Evolutionary conservation across 2,888 invertebrate species (phyloP).

Genomic region (Strigamia crassipes): DNA sequence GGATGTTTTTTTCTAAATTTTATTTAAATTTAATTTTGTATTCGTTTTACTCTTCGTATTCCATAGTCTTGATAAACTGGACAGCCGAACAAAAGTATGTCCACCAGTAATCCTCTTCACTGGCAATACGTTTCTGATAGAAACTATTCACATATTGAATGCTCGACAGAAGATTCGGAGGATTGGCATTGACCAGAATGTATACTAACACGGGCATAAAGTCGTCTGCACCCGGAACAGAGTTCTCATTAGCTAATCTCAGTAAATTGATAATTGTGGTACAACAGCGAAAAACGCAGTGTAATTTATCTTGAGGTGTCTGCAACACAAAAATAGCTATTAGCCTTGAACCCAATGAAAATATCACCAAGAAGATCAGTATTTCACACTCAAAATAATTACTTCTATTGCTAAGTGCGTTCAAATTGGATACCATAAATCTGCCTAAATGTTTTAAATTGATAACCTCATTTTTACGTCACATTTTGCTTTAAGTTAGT

Average conservation of each 20-base stretch:
- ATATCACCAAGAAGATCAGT: too few relatives aligned
- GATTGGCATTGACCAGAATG: conserved; percentile 96
- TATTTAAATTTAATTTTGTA: neutral
- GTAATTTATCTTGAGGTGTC: conserved; percentile 83
- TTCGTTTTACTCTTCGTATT: conserved; percentile 65
- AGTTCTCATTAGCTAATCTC: conserved; percentile 71
- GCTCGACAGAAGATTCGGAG: conserved; percentile 88
- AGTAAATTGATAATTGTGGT: conserved; percentile 92
- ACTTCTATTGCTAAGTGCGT: too few relatives aligned
- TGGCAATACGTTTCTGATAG: conserved; percentile 78
- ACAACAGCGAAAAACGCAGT: conserved; percentile 83
- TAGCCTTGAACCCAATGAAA: neutral
- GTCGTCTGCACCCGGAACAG: conserved; percentile 89
- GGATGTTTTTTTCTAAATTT: neutral
- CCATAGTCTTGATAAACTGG: conserved; percentile 98
- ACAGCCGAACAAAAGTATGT: conserved; percentile 96
- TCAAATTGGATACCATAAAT: too few relatives aligned
- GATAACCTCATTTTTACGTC: too few relatives aligned
- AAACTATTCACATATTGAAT: conserved; percentile 95
- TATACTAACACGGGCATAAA: conserved; percentile 94
- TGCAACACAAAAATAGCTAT: conserved; percentile 50
- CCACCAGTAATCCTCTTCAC: conserved; percentile 98
- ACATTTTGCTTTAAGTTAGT: too few relatives aligned
- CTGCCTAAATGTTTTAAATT: too few relatives aligned
- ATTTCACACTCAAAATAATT: too few relatives aligned